These are phyloP conservation scores for Atractosteus spatula DNA, from an alignment of 2,113 vertebrate genomes.

Conservation along the genomic window DNA sequence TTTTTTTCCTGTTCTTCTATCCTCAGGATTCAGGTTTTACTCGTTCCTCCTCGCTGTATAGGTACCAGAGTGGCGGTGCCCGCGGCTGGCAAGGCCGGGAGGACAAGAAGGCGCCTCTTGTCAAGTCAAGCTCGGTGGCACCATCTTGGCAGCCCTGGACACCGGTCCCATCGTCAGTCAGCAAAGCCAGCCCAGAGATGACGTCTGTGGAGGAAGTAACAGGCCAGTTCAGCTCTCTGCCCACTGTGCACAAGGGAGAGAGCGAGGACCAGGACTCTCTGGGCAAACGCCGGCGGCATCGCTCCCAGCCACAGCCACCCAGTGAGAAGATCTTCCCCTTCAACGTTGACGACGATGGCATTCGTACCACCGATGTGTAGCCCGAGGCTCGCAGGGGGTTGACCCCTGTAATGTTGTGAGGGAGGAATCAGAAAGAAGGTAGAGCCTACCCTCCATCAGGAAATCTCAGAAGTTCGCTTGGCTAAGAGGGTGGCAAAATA, in stretches of 20 bases:
- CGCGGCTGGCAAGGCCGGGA: slow-evolving; percentile 24
- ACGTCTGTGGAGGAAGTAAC: slow-evolving; percentile 45
- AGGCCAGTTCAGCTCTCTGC: slow-evolving; percentile 48
- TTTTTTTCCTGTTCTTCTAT: background rate
- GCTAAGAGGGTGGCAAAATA: too few species aligned
- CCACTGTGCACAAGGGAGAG: slow-evolving; percentile 36
- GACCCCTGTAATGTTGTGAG: too few species aligned
- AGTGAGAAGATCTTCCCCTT: slow-evolving; percentile 53
- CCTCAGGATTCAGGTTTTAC: slow-evolving; percentile 41
- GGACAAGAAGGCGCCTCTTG: slow-evolving; percentile 48
- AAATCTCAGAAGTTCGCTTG: too few species aligned
- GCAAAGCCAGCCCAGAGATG: slow-evolving; percentile 5
- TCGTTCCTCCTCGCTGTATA: slow-evolving; percentile 46
- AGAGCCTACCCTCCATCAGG: too few species aligned
- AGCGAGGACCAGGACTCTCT: slow-evolving; percentile 25
- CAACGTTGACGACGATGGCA: slow-evolving; percentile 55
- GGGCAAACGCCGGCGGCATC: slow-evolving; percentile 58
- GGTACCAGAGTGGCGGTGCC: slow-evolving; percentile 27
- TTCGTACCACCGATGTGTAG: slow-evolving; percentile 72
- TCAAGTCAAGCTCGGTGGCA: slow-evolving; percentile 63
- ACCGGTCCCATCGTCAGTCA: slow-evolving; percentile 49
- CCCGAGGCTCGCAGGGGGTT: background rate
- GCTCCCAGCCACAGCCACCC: slow-evolving; percentile 65
- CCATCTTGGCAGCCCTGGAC: slow-evolving; percentile 76
- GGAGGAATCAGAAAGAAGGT: too few species aligned